These are phyloP conservation scores for Notoglanidium macrostoma DNA, from an alignment of 2,797 vertebrate species.

Conservation along the genomic window DNA sequence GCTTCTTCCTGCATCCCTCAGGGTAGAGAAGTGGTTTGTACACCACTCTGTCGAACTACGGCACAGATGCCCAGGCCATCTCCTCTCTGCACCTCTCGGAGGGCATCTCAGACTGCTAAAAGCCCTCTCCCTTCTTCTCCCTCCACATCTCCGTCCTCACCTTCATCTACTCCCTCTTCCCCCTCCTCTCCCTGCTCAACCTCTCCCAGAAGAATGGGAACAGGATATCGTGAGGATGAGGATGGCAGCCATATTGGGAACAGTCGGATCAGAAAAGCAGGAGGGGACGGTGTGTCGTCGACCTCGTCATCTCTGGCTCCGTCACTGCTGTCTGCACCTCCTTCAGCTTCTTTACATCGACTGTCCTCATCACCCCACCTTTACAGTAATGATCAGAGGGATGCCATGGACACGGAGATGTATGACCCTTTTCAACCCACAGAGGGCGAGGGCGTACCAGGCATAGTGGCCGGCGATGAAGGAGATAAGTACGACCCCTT, in stretches of 20 bases:
- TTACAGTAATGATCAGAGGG: conserved; percentile 55
- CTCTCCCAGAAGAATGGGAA: conserved; percentile 60
- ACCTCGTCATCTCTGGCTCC: conserved; percentile 66
- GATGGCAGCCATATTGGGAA: conserved; percentile 56
- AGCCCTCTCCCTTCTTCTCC: conserved; percentile 68
- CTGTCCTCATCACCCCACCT: conserved; percentile 57
- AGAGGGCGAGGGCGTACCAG: conserved; percentile 70
- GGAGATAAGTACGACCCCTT: conserved; percentile 94
- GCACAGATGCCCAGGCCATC: conserved; percentile 69
- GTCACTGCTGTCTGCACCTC: conserved; percentile 48
- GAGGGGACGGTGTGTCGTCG: conserved; percentile 67
- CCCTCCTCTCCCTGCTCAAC: conserved; percentile 68
- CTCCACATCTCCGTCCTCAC: conserved; percentile 69
- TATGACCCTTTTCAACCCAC: conserved; percentile 89
- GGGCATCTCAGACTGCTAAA: conserved; percentile 61
- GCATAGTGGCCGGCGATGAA: conserved; percentile 67
- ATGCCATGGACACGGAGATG: conserved; percentile 73
- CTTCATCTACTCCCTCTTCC: conserved; percentile 70
- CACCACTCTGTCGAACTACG: conserved; percentile 65
- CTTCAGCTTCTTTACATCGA: conserved; percentile 40
- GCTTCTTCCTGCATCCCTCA: conserved; percentile 4
- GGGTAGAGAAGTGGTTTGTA: conserved; percentile 27
- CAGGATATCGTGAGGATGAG: conserved; percentile 61
- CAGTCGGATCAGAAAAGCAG: conserved; percentile 59
- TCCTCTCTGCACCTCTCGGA: conserved; percentile 58